Conservation (phyloP, 2,113 vertebrate species). For the Sylvilagus bachmani region DNA sequence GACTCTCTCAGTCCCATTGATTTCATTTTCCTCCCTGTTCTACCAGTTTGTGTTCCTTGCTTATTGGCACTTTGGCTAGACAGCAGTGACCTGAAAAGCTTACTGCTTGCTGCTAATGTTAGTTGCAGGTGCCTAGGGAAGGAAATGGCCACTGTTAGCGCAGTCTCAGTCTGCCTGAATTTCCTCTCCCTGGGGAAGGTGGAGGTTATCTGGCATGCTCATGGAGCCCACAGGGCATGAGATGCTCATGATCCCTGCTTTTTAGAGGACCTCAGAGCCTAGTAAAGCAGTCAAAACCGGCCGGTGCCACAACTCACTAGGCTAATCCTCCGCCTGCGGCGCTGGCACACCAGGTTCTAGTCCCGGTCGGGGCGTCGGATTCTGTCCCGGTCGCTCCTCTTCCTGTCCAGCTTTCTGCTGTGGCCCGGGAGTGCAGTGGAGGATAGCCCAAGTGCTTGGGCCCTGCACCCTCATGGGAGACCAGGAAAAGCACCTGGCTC, state of each 20-base stretch:
- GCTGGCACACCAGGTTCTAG: too few relatives aligned
- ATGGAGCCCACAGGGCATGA: neutral
- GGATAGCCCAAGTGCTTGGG: too few relatives aligned
- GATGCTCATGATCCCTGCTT: neutral
- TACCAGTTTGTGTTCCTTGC: neutral
- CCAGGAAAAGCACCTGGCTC: too few relatives aligned
- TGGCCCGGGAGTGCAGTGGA: too few relatives aligned
- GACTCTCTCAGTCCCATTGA: neutral
- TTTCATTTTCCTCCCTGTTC: neutral
- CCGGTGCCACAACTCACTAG: too few relatives aligned
- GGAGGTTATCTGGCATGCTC: neutral
- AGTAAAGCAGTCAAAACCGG: neutral
- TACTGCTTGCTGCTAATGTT: neutral
- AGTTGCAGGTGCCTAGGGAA: neutral
- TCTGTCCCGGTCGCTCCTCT: too few relatives aligned
- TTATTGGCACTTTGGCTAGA: neutral
- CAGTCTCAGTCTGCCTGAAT: neutral
- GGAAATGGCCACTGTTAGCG: neutral
- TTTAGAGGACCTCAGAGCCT: neutral
- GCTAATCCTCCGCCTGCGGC: too few relatives aligned
- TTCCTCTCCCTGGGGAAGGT: neutral
- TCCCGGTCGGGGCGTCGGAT: too few relatives aligned
- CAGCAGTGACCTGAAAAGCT: neutral
- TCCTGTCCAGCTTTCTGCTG: too few relatives aligned
- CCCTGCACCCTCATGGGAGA: too few relatives aligned